Base-by-base conservation (phyloP, 1,140 invertebrate genomes). In the Sycophaga agraensis region DNA sequence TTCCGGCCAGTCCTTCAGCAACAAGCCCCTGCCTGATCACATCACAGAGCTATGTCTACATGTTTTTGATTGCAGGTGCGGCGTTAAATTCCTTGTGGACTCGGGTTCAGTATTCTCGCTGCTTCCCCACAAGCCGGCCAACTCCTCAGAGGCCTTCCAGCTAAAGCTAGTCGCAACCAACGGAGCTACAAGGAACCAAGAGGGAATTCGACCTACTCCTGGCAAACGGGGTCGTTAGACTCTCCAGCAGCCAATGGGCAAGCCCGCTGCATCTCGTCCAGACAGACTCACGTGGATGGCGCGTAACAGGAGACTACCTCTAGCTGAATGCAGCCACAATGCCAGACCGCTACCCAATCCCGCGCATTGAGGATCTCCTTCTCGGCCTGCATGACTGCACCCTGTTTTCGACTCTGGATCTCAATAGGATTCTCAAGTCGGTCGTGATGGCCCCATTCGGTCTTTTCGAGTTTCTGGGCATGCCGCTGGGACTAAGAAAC, bases 381-480 rank as follows among this genome's bases (percentile, higher is more conserved):
- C 54, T 65, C 24, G 57, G 51, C 1, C 61, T 85, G 2, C 26
- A 59, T 0, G 77, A 73, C 1, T 67, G 68, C 3, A 73, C 58
- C 8, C 70, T 76, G 26, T 85, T 85, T 64, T 75, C 73, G 1
- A 70, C 68, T 1, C 56, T 86, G 1, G 83, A 86, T 72, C 51
- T 85, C 5, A 59, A 68, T 0, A 67, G 70, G 9, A 70, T 77
- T 0, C 63, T 43, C 11, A 80, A 80, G 66, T 78, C 73, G 8
- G 75, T 74, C 2, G 59, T 80, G 2, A 48, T 8, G 3, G 28
- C 45, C 5, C 4, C 22, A 6, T 28, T 48, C 7, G 45, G 45
- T 2, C 14, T 48, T 2, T 48, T 11, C 19, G 45, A 48, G 28
- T 48, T 24, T n/a, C 4, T 28, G n/a, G n/a, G n/a, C n/a, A n/a